phyloP scores from a whole-genome alignment of 2,113 vertebrate species.

The Romanogobio albipinnatus region DNA sequence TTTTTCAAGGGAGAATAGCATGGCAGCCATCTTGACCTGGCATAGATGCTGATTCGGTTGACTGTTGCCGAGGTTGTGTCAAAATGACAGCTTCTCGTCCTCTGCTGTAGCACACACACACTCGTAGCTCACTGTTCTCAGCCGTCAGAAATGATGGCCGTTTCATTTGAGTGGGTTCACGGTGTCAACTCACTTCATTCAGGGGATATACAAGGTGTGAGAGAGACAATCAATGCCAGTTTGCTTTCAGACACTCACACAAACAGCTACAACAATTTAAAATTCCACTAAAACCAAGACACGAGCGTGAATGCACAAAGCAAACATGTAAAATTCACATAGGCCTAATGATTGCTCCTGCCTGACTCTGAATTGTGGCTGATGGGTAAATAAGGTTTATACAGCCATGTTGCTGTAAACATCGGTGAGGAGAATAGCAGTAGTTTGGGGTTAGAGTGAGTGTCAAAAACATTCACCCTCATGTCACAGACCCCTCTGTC shows the following conservation, averaged over 20 bases:
- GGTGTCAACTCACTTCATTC: conserved; percentile 56
- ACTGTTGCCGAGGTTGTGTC: not conserved
- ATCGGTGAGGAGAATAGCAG: not conserved
- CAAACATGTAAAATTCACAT: not conserved
- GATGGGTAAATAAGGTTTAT: not conserved
- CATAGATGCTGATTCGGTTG: conserved; percentile 27
- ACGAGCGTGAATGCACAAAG: not conserved
- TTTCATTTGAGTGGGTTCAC: conserved; percentile 46
- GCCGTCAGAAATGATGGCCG: conserved; percentile 28
- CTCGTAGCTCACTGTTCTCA: conserved; percentile 12
- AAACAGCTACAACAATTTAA: conserved; percentile 16
- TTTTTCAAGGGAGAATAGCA: not conserved
- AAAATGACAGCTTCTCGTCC: conserved; percentile 35
- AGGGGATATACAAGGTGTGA: conserved; percentile 51
- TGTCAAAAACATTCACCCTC: conserved; percentile 51
- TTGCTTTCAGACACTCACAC: conserved; percentile 13
- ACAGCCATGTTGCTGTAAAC: conserved; percentile 1
- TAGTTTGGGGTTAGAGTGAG: conserved; percentile 41
- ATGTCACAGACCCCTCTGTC: not conserved
- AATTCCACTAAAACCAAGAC: not conserved
- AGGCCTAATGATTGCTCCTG: not conserved
- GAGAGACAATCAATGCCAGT: conserved; percentile 44
- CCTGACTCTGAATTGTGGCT: not conserved
- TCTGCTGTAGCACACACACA: conserved; percentile 30
- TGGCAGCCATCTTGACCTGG: conserved; percentile 16